phyloP scores from a whole-genome alignment of 1,140 invertebrate species.

The Brachionus manjavacas region DNA sequence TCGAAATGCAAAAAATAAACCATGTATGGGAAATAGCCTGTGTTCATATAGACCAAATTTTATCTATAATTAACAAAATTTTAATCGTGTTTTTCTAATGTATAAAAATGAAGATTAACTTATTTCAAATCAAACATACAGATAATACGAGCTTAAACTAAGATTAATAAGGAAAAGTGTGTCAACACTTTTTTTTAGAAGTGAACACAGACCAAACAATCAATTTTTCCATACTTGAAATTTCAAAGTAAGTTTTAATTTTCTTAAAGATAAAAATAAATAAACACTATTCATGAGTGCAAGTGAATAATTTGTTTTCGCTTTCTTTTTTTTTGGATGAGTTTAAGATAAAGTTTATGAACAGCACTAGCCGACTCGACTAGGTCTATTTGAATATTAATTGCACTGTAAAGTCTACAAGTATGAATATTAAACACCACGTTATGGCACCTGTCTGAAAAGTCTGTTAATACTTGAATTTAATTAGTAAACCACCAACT shows the following conservation, averaged over 20 bases:
- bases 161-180: conserved; percentile 14
- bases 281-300: conserved; percentile 23
- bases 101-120: conserved; percentile 21
- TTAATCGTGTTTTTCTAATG: conserved; percentile 2
- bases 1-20: neutral
- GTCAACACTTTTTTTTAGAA: conserved; percentile 7
- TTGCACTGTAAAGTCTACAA: neutral
- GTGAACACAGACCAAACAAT: neutral
- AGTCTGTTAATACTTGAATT: neutral
- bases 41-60: neutral
- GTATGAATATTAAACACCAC: conserved; percentile 13
- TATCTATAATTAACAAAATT: conserved; percentile 2
- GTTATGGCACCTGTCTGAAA: conserved; percentile 39
- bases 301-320: conserved; percentile 27
- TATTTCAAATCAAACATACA: neutral
- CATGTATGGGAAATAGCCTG: neutral
- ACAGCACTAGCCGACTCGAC: neutral
- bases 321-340: neutral
- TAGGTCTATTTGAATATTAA: conserved; percentile 3
- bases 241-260: conserved; percentile 14
- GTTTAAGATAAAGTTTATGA: neutral
- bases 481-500: conserved; percentile 27
- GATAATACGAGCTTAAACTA: neutral
- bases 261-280: conserved; percentile 19
- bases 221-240: conserved; percentile 16